Evolutionary conservation across 2,113 vertebrate genomes (phyloP).

Genomic region (Myiagra hebetior): DNA sequence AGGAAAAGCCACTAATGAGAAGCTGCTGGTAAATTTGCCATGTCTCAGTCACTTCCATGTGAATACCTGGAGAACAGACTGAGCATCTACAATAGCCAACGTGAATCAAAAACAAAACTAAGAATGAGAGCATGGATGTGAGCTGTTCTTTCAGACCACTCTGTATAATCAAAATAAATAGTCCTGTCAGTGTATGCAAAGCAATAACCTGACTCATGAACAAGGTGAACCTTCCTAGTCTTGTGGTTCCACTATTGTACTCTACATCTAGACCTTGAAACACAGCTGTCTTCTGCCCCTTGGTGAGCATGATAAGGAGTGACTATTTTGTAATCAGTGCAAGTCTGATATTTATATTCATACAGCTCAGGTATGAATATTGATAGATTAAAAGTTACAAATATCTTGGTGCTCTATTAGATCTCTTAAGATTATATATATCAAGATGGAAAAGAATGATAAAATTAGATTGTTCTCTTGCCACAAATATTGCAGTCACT

Average conservation of each 20-base stretch:
- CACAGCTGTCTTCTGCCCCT: background rate
- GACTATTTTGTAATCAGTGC: background rate
- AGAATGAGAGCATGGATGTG: background rate
- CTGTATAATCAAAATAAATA: background rate
- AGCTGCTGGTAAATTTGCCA: slow-evolving; percentile 42
- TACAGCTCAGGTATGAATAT: background rate
- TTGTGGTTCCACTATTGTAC: background rate
- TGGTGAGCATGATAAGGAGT: background rate
- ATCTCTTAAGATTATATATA: background rate
- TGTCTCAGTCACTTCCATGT: background rate
- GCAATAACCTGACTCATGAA: background rate
- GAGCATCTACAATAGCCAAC: background rate
- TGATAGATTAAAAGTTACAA: background rate
- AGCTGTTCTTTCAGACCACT: background rate
- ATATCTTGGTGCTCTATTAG: background rate
- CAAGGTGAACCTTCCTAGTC: background rate
- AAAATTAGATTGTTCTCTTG: background rate
- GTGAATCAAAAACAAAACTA: background rate
- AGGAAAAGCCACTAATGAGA: slow-evolving; percentile 30
- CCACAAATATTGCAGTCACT: background rate
- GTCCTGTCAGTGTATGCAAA: background rate
- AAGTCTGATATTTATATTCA: background rate
- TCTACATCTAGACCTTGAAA: background rate
- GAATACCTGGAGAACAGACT: slow-evolving; percentile 8
- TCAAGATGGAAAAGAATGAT: background rate